Evolutionary conservation across 92 coral and sea anemone species (phyloP).

Genomic region (Epizoanthus scotinus): DNA sequence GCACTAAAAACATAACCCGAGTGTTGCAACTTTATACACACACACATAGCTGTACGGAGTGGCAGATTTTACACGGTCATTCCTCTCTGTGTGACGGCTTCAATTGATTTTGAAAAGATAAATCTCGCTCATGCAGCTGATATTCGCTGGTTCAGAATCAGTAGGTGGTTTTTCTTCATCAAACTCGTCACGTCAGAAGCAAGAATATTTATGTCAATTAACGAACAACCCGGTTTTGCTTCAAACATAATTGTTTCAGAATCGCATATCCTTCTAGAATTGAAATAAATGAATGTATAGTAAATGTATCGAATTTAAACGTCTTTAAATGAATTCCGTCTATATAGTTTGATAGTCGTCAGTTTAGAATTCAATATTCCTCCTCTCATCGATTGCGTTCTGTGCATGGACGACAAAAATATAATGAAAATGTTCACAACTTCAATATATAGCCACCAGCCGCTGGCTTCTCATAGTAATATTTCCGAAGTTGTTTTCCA

Average conservation of each 20-base stretch:
- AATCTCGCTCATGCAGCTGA: too few species aligned
- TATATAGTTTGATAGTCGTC: background rate
- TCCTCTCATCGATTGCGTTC: background rate
- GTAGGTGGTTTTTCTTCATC: too few species aligned
- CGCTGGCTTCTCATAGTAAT: background rate
- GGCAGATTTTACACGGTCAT: too few species aligned
- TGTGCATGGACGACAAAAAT: slow-evolving; percentile 19
- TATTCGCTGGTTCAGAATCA: too few species aligned
- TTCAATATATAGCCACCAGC: slow-evolving; percentile 24
- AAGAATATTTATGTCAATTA: background rate
- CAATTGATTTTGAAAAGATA: too few species aligned
- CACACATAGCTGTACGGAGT: too few species aligned
- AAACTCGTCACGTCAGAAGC: too few species aligned
- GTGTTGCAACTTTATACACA: too few species aligned
- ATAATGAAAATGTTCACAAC: background rate
- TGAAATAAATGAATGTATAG: slow-evolving; percentile 21
- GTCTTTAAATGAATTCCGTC: slow-evolving; percentile 26
- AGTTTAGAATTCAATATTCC: slow-evolving; percentile 40
- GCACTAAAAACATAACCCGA: too few species aligned
- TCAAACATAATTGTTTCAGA: background rate
- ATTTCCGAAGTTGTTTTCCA: background rate
- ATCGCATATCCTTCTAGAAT: slow-evolving; percentile 8
- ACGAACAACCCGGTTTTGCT: slow-evolving; percentile 18
- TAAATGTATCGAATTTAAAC: slow-evolving; percentile 27
- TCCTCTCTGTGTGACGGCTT: too few species aligned